A percentile compares a stretch with the other conserved stretches of the same genome.
Conservation (phyloP, 2,113 vertebrate genomes). For the Pteruthius melanotis region DNA sequence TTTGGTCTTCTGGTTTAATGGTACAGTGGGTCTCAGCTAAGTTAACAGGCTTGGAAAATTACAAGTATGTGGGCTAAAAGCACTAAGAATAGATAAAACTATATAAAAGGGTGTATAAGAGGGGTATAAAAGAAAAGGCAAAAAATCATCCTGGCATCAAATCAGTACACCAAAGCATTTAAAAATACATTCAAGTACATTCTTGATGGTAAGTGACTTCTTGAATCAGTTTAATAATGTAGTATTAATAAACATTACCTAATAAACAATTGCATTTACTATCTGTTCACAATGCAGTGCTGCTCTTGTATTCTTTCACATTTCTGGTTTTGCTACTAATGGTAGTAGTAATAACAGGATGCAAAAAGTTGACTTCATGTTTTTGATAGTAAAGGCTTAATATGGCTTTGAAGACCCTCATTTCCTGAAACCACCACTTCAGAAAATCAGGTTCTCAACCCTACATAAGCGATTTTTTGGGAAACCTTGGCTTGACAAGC, state of each 20-base stretch:
- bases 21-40: too few relatives aligned
- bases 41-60: too few relatives aligned
- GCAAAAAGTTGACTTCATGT: neutral
- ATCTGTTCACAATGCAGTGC: neutral
- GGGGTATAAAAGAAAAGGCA: too few relatives aligned
- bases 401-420: neutral
- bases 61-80: too few relatives aligned
- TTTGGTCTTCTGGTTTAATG: too few relatives aligned
- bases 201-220: neutral
- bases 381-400: neutral
- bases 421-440: neutral
- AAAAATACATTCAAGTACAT: neutral
- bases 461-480: neutral
- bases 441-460: neutral
- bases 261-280: neutral
- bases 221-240: neutral
- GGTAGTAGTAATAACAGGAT: neutral
- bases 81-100: too few relatives aligned
- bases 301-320: neutral
- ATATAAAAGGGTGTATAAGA: too few relatives aligned
- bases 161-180: neutral
- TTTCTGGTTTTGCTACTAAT: neutral
- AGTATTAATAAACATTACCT: neutral
- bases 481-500: neutral
- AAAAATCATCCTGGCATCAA: too few relatives aligned